A percentile compares a stretch with the other conserved stretches of the same genome.
These are phyloP conservation scores for Loxodonta africana DNA, from an alignment of 2,113 vertebrate genomes.

Conservation along the genomic window DNA sequence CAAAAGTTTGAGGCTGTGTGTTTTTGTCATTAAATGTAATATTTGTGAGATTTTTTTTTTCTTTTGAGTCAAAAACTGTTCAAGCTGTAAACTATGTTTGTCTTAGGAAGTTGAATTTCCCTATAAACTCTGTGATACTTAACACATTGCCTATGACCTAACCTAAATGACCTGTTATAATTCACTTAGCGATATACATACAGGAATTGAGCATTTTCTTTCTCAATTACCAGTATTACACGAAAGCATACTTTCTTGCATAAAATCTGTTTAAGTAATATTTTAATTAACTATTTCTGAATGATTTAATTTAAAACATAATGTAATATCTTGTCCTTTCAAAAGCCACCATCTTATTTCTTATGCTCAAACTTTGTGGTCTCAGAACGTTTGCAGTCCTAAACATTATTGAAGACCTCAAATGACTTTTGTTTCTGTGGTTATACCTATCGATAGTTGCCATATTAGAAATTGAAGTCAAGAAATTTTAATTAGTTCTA, in stretches of 20 bases:
- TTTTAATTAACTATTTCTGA: neutral
- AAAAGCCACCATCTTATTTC: neutral
- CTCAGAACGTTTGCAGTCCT: neutral
- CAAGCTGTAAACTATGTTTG: slow-evolving; percentile 19
- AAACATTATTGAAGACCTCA: neutral
- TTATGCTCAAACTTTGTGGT: neutral
- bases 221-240: neutral
- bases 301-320: slow-evolving; percentile 24
- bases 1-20: neutral
- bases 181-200: neutral
- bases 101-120: slow-evolving; percentile 17
- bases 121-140: slow-evolving; percentile 25
- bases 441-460: slow-evolving; percentile 23
- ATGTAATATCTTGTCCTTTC: neutral
- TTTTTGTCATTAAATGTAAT: neutral
- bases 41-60: slow-evolving; percentile 8
- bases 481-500: neutral
- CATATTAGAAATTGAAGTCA: neutral
- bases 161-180: neutral
- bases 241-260: neutral
- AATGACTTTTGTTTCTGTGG: neutral
- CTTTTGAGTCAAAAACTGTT: slow-evolving; percentile 32
- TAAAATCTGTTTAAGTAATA: slow-evolving; percentile 15
- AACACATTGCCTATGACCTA: neutral
- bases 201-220: neutral